Conservation (phyloP, 2,113 vertebrate species). For the Carettochelys insculpta region DNA sequence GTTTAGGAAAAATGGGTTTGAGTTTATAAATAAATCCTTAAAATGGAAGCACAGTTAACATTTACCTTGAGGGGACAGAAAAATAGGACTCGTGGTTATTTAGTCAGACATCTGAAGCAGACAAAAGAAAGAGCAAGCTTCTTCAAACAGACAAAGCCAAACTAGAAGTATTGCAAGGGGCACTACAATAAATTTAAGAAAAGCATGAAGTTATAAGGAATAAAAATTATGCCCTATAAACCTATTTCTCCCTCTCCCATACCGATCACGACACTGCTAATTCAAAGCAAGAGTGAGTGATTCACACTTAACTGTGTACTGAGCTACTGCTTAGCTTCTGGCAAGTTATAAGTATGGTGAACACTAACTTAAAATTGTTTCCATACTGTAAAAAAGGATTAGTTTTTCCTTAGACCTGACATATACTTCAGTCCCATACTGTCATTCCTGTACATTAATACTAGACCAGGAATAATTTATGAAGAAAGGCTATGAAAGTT, state of each 20-base stretch:
- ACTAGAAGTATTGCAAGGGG: background rate
- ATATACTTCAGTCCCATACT: background rate
- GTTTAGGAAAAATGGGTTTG: background rate
- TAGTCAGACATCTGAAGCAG: background rate
- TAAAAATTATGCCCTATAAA: background rate
- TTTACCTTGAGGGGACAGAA: background rate
- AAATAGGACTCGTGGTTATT: conserved; percentile 10
- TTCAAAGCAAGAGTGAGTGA: background rate
- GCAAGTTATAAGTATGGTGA: background rate
- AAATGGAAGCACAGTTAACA: conserved; percentile 11
- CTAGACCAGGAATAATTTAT: background rate
- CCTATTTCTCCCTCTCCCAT: accelerated
- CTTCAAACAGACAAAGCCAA: background rate
- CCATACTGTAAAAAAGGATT: background rate
- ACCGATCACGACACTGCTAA: background rate
- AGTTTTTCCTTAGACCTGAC: background rate
- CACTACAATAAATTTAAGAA: background rate
- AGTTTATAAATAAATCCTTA: conserved; percentile 29
- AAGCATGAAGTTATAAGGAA: background rate
- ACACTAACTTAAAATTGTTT: background rate
- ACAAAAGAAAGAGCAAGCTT: background rate
- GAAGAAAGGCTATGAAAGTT: background rate
- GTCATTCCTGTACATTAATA: background rate
- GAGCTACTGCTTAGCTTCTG: background rate
- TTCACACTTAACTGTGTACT: background rate